Conservation (phyloP, 2,797 vertebrate genomes). For the Micromesistius poutassou region DNA sequence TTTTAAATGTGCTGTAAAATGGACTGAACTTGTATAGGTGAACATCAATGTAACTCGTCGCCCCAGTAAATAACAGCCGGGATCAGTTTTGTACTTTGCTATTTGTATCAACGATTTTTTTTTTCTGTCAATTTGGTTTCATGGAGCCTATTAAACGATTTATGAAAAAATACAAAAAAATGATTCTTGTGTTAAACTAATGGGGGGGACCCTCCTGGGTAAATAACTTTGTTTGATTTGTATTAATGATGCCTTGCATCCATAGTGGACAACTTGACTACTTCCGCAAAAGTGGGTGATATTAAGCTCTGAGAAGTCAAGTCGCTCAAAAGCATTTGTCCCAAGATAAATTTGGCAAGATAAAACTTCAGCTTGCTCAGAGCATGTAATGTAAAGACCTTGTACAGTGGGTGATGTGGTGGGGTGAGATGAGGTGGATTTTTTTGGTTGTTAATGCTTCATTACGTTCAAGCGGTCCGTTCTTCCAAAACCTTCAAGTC, state of each 20-base stretch:
- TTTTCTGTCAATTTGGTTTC: constrained; percentile 94
- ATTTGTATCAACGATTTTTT: constrained; percentile 88
- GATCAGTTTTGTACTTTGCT: constrained; percentile 89
- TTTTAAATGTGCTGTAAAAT: constrained; percentile 82
- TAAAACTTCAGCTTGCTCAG: neutral
- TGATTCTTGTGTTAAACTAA: constrained; percentile 78
- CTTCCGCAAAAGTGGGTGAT: neutral
- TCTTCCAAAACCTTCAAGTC: constrained; percentile 80
- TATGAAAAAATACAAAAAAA: constrained; percentile 80
- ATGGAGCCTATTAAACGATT: constrained; percentile 99
- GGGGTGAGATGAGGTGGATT: constrained; percentile 51
- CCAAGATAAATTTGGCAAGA: neutral
- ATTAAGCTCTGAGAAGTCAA: neutral
- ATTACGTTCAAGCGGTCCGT: constrained; percentile 88
- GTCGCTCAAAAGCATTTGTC: neutral
- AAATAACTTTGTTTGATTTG: constrained; percentile 5
- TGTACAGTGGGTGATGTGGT: neutral
- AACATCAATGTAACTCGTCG: constrained; percentile 79
- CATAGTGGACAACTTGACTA: neutral
- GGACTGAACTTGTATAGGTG: constrained; percentile 77
- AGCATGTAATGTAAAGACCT: neutral
- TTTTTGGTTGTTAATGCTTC: constrained; percentile 80
- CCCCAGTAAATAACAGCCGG: constrained; percentile 81
- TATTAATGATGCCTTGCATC: constrained; percentile 29
- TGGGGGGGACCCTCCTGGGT: constrained; percentile 35